These are phyloP conservation scores for Notechis scutatus DNA, from an alignment of 2,113 vertebrate genomes.

Conservation along the genomic window DNA sequence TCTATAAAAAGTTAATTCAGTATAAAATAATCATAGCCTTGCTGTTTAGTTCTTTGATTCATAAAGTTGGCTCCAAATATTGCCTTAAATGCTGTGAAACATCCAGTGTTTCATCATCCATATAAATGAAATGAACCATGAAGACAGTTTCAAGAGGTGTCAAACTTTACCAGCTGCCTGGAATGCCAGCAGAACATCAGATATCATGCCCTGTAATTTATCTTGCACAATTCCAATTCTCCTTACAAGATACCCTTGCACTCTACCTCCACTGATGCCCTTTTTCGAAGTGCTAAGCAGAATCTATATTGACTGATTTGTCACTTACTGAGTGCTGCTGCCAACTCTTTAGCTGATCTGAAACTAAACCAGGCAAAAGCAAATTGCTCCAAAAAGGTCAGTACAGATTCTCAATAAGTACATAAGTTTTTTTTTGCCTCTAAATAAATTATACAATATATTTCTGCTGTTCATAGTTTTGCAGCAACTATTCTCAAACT, in stretches of 20 bases:
- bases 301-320: background rate
- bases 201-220: background rate
- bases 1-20: background rate
- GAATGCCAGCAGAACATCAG: background rate
- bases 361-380: background rate
- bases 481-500: background rate
- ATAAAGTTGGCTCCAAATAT: background rate
- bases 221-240: background rate
- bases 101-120: background rate
- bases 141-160: background rate
- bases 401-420: background rate
- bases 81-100: slow-evolving; percentile 6
- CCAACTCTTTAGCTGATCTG: background rate
- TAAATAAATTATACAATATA: background rate
- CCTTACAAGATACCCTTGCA: background rate
- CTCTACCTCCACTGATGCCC: rapidly evolving
- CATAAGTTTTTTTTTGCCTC: background rate
- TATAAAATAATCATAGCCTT: background rate
- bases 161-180: background rate
- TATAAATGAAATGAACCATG: background rate
- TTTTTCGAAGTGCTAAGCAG: background rate
- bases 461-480: background rate
- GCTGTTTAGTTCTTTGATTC: background rate
- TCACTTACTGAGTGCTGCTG: rapidly evolving
- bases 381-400: background rate